Base-by-base conservation (phyloP, 2,113 vertebrate genomes). In the Rhea americana region DNA sequence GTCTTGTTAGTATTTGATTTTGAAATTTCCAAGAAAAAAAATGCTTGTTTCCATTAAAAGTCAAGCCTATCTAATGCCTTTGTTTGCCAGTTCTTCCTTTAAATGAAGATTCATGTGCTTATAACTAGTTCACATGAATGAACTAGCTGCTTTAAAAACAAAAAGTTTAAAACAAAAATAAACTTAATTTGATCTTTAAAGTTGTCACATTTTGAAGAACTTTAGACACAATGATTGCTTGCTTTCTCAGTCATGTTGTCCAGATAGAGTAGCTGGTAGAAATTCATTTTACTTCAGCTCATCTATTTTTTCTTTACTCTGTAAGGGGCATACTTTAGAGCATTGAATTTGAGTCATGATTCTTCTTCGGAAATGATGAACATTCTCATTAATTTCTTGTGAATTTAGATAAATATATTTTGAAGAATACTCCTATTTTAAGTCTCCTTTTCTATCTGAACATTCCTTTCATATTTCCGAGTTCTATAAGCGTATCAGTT, bases 341-440 rank as follows among this genome's bases (percentile, higher is more conserved):
- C 56, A 59, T 20, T 85, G 61, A 90, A 87, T 78, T 73, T 81
- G 65, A 85, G 67, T 80, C 3, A 10, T 30, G 7, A 53, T 51
- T 91, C 89, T n/a, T 92, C 22, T 48, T 93, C 26, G 41, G 37
- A 90, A 53, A n/a, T 70, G 24, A 87, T 67, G 47, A 82, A 87
- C 25, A 59, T n/a, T 58, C n/a, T 72, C 25, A 43, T 66, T 71
- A 45, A 80, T 88, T 91, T 83, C 48, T 86, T 75, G 30, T 30
- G 74, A 62, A 81, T 71, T 78, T 77, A 84, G 25, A 76, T 79
- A 53, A 95, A 93, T 47, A 7, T 91, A 72, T 92, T 95, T 59
- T 91, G 66, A 82, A 79, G 75, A 91, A 17, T 61, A 87, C 39
- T 87, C 21, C 32, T 30, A 41, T 80, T 45, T 87, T 84, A 83